Evolutionary conservation across 2,797 vertebrate species (phyloP).

Genomic region (Prionace glauca): DNA sequence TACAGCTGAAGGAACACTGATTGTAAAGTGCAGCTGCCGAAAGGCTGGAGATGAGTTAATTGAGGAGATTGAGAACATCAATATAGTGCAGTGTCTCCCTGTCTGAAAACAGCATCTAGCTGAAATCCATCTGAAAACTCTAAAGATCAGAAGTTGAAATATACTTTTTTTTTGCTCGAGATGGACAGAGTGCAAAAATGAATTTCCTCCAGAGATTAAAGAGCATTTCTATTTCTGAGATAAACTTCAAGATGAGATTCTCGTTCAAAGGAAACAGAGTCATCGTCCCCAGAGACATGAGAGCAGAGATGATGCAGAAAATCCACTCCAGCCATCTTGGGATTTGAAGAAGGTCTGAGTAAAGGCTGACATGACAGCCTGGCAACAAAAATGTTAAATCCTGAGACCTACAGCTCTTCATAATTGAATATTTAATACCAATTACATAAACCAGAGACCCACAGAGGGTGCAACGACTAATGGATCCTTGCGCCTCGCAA

Average conservation of each 20-base stretch:
- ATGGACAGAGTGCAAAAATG: background rate
- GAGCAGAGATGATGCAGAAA: constrained; percentile 12
- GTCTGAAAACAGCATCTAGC: background rate
- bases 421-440: background rate
- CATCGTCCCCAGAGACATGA: background rate
- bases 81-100: background rate
- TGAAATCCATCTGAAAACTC: background rate
- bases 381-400: background rate
- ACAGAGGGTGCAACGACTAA: background rate
- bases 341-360: background rate
- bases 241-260: background rate
- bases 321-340: background rate
- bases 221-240: background rate
- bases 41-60: background rate
- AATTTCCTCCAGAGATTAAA: constrained; percentile 9
- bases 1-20: background rate
- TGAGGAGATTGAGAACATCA: background rate
- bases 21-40: background rate
- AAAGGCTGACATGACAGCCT: background rate
- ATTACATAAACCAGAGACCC: background rate
- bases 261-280: background rate
- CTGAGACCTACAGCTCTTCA: background rate
- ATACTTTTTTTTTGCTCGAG: background rate
- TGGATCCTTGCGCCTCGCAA: background rate
- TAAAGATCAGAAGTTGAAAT: background rate